Conservation (phyloP, 2,113 vertebrate genomes). For the Podarcis cretensis region DNA sequence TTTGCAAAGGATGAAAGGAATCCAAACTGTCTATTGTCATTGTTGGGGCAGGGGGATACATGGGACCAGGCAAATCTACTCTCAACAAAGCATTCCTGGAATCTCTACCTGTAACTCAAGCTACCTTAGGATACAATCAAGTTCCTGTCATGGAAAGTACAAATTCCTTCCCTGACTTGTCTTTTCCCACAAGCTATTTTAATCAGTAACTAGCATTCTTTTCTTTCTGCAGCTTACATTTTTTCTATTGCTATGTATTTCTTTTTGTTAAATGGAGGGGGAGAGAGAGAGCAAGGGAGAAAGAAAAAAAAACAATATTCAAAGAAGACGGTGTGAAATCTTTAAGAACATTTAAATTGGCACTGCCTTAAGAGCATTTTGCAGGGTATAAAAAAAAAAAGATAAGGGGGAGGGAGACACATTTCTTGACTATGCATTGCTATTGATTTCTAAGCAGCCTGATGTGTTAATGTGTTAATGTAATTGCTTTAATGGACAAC, state of each 20-base stretch:
- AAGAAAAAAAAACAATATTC: neutral
- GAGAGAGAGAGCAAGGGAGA: neutral
- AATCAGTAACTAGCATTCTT: slow-evolving; percentile 31
- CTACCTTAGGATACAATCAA: slow-evolving; percentile 41
- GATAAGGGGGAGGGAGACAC: neutral
- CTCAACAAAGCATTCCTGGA: slow-evolving; percentile 29
- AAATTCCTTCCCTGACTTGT: slow-evolving; percentile 1
- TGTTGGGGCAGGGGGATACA: neutral
- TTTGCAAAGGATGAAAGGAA: slow-evolving; percentile 57
- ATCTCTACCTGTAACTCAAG: slow-evolving; percentile 39
- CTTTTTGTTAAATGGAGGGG: slow-evolving; percentile 9
- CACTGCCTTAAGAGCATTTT: slow-evolving; percentile 31
- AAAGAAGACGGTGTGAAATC: slow-evolving; percentile 15
- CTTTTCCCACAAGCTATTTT: slow-evolving; percentile 34
- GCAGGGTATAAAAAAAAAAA: slow-evolving; percentile 29
- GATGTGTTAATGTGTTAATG: slow-evolving; percentile 9
- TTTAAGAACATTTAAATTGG: slow-evolving; percentile 49
- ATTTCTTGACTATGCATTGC: slow-evolving; percentile 31
- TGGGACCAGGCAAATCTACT: slow-evolving; percentile 15
- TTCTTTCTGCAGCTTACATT: slow-evolving; percentile 29
- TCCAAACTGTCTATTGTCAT: slow-evolving; percentile 58
- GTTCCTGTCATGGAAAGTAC: slow-evolving; percentile 46
- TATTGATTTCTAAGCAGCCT: slow-evolving; percentile 62
- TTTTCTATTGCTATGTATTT: neutral
- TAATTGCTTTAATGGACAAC: slow-evolving; percentile 57